Conservation (phyloP, 1,140 invertebrate species). For the Cephus cinctus region DNA sequence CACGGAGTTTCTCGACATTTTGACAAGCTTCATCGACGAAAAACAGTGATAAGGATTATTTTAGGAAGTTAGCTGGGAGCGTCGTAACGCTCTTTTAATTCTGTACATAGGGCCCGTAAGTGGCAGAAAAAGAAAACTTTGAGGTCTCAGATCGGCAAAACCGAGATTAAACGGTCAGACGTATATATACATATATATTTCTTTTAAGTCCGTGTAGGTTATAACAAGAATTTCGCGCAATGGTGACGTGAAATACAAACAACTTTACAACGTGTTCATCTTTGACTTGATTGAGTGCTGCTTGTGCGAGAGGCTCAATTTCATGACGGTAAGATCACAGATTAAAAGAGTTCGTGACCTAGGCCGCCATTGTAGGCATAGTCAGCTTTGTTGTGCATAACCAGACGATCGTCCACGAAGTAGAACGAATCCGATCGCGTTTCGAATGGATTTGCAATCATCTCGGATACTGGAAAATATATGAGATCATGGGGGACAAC, state of each 20-base stretch:
- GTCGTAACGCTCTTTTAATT: background rate
- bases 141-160: too few relatives aligned
- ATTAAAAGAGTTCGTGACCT: slow-evolving; percentile 29
- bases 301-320: slow-evolving; percentile 15
- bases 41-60: background rate
- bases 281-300: too few relatives aligned
- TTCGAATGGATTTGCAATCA: slow-evolving; percentile 95
- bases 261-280: background rate
- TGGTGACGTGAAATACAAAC: background rate
- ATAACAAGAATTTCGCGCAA: slow-evolving; percentile 2
- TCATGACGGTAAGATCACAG: slow-evolving; percentile 8
- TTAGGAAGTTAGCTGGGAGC: background rate
- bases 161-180: slow-evolving; percentile 8
- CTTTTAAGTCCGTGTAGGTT: background rate
- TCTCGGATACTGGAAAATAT: slow-evolving; percentile 82
- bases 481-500: slow-evolving; percentile 8
- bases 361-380: slow-evolving; percentile 88
- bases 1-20: slow-evolving; percentile 69
- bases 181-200: slow-evolving; percentile 36
- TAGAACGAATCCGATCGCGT: slow-evolving; percentile 98
- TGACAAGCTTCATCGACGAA: slow-evolving; percentile 45
- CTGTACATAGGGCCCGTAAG: too few relatives aligned
- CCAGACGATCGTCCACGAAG: slow-evolving; percentile 93
- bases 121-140: too few relatives aligned
- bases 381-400: slow-evolving; percentile 99